Base-by-base conservation (phyloP, 2,888 invertebrate species). In the Eueremaeus valkanovi region DNA sequence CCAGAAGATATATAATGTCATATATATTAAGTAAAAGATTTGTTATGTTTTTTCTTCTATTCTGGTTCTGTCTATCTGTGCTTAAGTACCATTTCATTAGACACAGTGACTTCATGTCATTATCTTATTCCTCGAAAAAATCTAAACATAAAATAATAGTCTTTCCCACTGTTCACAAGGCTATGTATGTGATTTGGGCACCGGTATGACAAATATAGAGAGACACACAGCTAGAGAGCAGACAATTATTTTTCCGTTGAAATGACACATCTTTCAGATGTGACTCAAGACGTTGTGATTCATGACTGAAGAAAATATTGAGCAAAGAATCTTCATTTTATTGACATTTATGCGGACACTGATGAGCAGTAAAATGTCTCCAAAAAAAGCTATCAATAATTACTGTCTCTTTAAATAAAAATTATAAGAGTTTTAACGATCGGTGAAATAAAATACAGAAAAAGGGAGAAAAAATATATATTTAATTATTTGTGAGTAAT, bases 111-210 rank as follows among this genome's bases (percentile, higher is more conserved):
- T 51, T 55, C 27, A 27, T 55, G 55, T 55, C 55, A 55, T 55
- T 55, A 55, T 55, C 55, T 55, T 27, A 24, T 55, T 55, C 55
- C 27, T 9, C 24, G 55, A 27, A 55, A 55, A 55, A 55, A 55
- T 40, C 55, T 55, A 55, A n/a, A 55, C 55, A 55, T 55, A 55
- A 55, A 55, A 55, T 55, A 55, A 55, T 55, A 51, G 55, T 24
- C 9, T 27, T 18, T 27, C 3, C 27, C 27, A 8, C 55, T 55
- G 16, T 24, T 55, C 55, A 27, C 27, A 1, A 9, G 55, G 3
- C 55, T 24, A 1, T 24, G 27, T 24, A 55, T 55, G 55, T 55
- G 55, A 55, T 55, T 55, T 55, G 55, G 27, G 2, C 9, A 21
- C 6, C 51, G 51, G 21, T n/a, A 24, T 11, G 55, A 55, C 27